Conservation (phyloP, 1,140 invertebrate genomes). For the Drosophila takahashii region DNA sequence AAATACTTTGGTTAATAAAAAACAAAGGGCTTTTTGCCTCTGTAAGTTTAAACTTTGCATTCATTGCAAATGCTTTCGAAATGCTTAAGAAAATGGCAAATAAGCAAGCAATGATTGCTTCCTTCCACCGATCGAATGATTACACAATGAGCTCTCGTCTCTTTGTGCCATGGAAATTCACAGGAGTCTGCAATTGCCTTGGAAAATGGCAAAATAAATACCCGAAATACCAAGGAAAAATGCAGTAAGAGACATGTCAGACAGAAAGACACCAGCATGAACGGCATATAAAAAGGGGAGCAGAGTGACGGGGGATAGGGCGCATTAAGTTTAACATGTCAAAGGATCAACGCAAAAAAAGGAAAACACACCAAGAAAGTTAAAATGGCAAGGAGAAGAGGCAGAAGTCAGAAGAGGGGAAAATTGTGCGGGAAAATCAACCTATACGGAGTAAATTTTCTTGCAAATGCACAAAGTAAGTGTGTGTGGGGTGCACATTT, state of each 20-base stretch:
- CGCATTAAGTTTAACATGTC: conserved; percentile 82
- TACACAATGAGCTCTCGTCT: conserved; percentile 36
- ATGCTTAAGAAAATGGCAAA: conserved; percentile 41
- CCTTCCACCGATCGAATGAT: conserved; percentile 49
- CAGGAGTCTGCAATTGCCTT: conserved; percentile 58
- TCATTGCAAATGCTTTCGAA: conserved; percentile 30
- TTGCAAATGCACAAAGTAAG: conserved; percentile 55
- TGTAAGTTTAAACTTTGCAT: conserved; percentile 16
- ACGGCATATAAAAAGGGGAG: neutral
- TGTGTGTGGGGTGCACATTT: conserved; percentile 53
- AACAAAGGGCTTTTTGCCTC: no score
- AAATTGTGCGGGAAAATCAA: conserved; percentile 56
- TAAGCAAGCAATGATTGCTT: conserved; percentile 50
- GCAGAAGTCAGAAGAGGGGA: conserved; percentile 10
- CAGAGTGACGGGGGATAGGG: conserved; percentile 17
- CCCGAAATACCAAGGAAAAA: conserved; percentile 51
- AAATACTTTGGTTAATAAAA: no score
- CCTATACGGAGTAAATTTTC: conserved; percentile 67
- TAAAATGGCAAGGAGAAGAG: conserved; percentile 38
- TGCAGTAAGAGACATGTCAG: conserved; percentile 64
- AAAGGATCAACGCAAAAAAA: conserved; percentile 71
- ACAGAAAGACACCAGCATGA: conserved; percentile 44
- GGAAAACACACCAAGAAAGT: conserved; percentile 26
- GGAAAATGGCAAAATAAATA: conserved; percentile 65
- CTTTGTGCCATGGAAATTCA: conserved; percentile 42